phyloP scores from a whole-genome alignment of 2,797 vertebrate genomes.

The Coregonus ussuriensis region DNA sequence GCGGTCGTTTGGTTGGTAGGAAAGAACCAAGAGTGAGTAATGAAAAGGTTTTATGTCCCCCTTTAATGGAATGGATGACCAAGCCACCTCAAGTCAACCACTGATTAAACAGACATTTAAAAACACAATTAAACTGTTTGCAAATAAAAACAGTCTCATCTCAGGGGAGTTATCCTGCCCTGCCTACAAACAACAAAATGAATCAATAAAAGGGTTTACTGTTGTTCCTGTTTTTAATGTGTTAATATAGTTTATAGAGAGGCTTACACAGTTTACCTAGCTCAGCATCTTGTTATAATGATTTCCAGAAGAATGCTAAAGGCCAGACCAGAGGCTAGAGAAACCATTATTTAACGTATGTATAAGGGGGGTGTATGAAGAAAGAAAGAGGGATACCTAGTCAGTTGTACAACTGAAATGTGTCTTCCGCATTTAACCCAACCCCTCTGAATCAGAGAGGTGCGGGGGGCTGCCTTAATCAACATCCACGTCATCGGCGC shows the following conservation, averaged over 20 bases:
- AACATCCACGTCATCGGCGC: too few relatives aligned
- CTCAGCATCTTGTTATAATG: slow-evolving; percentile 26
- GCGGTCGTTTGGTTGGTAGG: not conserved
- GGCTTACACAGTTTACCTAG: not conserved
- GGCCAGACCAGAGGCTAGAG: not conserved
- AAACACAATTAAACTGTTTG: not conserved
- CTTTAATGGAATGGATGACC: not conserved
- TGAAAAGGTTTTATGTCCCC: not conserved
- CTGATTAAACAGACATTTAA: not conserved
- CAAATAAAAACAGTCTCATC: not conserved
- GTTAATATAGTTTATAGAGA: slow-evolving; percentile 14
- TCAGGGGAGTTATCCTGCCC: slow-evolving; percentile 11
- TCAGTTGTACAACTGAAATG: too few relatives aligned
- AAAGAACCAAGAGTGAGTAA: not conserved
- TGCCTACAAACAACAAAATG: slow-evolving; percentile 27
- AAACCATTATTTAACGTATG: slow-evolving; percentile 31
- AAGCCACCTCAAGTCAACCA: not conserved
- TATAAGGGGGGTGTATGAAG: slow-evolving; percentile 8
- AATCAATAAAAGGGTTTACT: slow-evolving; percentile 15
- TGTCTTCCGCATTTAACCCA: too few relatives aligned
- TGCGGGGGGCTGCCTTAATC: too few relatives aligned
- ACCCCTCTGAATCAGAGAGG: too few relatives aligned
- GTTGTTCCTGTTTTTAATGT: slow-evolving; percentile 33
- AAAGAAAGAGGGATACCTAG: slow-evolving; percentile 4
- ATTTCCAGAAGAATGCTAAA: slow-evolving; percentile 22